These are phyloP conservation scores for Allygus modestus DNA, from an alignment of 2,888 invertebrate species.

Conservation along the genomic window DNA sequence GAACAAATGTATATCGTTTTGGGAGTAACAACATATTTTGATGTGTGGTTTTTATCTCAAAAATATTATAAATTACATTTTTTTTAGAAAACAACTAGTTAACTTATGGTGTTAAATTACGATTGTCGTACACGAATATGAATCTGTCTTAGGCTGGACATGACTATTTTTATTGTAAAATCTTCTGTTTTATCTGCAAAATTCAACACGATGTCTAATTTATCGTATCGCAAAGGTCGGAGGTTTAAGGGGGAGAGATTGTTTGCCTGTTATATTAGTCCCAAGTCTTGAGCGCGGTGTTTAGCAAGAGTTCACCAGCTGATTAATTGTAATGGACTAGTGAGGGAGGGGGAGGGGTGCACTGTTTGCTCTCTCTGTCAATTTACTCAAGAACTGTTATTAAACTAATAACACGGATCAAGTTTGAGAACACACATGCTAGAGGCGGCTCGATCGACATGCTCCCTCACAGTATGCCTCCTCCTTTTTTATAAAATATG, in stretches of 20 bases:
- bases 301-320: conserved; percentile 50
- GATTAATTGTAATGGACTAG: conserved; percentile 35
- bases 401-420: conserved; percentile 56
- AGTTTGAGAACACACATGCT: conserved; percentile 55
- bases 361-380: conserved; percentile 40
- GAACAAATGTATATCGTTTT: too few relatives aligned
- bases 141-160: too few relatives aligned
- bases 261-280: conserved; percentile 47
- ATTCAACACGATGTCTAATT: not conserved
- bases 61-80: too few relatives aligned
- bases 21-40: too few relatives aligned
- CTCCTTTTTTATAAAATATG: not conserved
- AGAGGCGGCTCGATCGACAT: conserved; percentile 1
- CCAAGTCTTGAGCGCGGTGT: conserved; percentile 29
- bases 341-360: not conserved
- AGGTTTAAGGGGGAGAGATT: conserved; percentile 12
- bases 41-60: too few relatives aligned
- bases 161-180: too few relatives aligned
- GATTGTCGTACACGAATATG: too few relatives aligned
- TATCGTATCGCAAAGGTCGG: conserved; percentile 2
- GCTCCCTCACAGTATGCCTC: not conserved
- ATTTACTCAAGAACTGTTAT: conserved; percentile 57
- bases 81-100: too few relatives aligned
- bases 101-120: too few relatives aligned
- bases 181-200: not conserved